phyloP scores from a whole-genome alignment of 2,797 vertebrate species.

The Melanotaenia nigrans region DNA sequence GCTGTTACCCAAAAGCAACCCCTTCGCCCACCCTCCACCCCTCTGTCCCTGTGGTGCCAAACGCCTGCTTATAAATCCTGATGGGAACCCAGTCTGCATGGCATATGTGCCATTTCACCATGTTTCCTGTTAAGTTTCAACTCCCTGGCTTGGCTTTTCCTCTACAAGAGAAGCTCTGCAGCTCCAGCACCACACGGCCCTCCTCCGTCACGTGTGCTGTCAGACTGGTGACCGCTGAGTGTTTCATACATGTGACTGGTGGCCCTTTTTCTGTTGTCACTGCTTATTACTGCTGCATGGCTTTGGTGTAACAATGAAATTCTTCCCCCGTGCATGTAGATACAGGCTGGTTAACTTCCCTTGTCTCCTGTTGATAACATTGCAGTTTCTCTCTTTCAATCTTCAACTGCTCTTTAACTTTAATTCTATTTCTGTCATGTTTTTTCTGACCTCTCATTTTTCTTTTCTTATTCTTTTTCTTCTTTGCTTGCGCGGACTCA shows the following conservation, averaged over 20 bases:
- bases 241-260: slow-evolving; percentile 9
- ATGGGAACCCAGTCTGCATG: slow-evolving; percentile 59
- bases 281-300: slow-evolving; percentile 72
- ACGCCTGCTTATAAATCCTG: slow-evolving; percentile 44
- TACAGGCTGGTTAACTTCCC: slow-evolving; percentile 41
- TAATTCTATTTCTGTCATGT: neutral
- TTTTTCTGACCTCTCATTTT: slow-evolving; percentile 12
- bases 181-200: neutral
- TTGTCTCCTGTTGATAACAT: slow-evolving; percentile 20
- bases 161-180: slow-evolving; percentile 11
- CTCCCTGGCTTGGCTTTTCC: slow-evolving; percentile 12
- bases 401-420: slow-evolving; percentile 21
- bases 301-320: slow-evolving; percentile 59
- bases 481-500: slow-evolving; percentile 77
- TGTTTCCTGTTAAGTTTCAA: slow-evolving; percentile 20
- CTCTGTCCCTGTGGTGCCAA: slow-evolving; percentile 54
- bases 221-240: slow-evolving; percentile 24
- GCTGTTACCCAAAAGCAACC: slow-evolving; percentile 21
- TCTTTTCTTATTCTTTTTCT: slow-evolving; percentile 47
- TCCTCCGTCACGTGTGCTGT: slow-evolving; percentile 23
- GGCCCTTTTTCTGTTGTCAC: slow-evolving; percentile 12
- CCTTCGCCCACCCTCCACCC: slow-evolving; percentile 31
- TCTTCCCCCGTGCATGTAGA: slow-evolving; percentile 63
- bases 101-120: slow-evolving; percentile 55
- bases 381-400: slow-evolving; percentile 43